Evolutionary conservation across 1,140 invertebrate species (phyloP).

Genomic region (Cataglyphis hispanica): DNA sequence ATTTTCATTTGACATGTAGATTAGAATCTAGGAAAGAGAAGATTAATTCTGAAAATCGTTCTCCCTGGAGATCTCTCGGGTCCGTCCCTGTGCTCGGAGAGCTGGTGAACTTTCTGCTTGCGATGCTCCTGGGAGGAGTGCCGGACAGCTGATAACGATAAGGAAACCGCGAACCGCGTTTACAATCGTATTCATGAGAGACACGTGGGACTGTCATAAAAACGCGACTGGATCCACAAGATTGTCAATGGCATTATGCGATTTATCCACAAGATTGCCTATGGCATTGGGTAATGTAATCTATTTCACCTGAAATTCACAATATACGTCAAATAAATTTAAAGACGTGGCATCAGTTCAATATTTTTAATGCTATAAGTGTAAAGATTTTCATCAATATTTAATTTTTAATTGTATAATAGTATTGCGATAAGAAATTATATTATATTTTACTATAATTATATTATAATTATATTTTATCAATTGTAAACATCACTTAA

Average conservation of each 20-base stretch:
- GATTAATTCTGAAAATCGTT: conserved; percentile 40
- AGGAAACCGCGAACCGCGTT: conserved; percentile 37
- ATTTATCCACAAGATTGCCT: background rate
- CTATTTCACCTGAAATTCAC: conserved; percentile 36
- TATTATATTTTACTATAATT: background rate
- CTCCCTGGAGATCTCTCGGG: conserved; percentile 33
- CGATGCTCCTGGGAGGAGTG: conserved; percentile 53
- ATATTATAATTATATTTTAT: background rate
- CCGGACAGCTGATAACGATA: conserved; percentile 55
- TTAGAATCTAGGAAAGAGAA: conserved; percentile 37
- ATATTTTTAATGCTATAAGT: background rate
- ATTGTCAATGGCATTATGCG: background rate
- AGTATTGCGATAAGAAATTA: background rate
- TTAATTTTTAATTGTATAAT: background rate
- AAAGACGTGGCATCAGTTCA: background rate
- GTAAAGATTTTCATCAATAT: background rate
- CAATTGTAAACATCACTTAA: background rate
- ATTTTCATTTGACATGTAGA: conserved; percentile 55
- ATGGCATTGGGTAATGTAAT: conserved; percentile 30
- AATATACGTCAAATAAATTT: conserved; percentile 52
- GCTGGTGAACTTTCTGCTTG: conserved; percentile 41
- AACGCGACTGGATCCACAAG: background rate
- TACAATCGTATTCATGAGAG: conserved; percentile 41
- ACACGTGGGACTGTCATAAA: background rate
- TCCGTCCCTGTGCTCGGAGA: background rate